Percentiles rank a stretch among this genome's conserved stretches.
These are phyloP conservation scores for Stenchaetothrips biformis DNA, from an alignment of 2,888 invertebrate species.

Conservation along the genomic window DNA sequence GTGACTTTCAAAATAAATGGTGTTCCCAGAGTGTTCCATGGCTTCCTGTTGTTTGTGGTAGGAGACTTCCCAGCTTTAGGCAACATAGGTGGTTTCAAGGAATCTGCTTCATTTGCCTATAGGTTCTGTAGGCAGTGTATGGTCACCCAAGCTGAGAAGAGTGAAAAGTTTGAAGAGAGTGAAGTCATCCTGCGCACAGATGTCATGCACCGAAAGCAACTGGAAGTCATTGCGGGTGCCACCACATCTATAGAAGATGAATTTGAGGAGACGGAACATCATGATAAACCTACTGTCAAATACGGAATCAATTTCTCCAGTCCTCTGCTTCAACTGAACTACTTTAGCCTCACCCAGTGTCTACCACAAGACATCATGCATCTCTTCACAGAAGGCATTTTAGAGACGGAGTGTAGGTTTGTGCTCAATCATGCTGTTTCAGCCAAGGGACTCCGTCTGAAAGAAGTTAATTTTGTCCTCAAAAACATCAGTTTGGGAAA, in stretches of 20 bases:
- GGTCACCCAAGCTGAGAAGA: neutral
- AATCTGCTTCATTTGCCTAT: neutral
- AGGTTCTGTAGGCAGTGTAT: constrained; percentile 6
- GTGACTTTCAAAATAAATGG: neutral
- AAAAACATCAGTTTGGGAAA: no score
- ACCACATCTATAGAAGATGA: neutral
- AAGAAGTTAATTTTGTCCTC: no score
- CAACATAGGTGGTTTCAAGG: neutral
- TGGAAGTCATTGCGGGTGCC: neutral
- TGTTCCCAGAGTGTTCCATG: neutral
- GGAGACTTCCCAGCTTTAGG: neutral
- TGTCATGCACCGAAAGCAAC: neutral
- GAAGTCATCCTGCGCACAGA: neutral
- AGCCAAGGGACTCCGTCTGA: neutral
- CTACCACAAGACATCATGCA: neutral
- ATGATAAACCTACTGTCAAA: neutral
- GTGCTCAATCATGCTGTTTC: neutral
- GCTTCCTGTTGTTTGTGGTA: neutral
- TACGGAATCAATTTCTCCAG: neutral
- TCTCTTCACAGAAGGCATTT: neutral
- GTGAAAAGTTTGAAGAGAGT: neutral
- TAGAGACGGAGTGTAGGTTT: constrained; percentile 3
- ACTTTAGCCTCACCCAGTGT: neutral
- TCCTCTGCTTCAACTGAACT: neutral
- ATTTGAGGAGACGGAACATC: neutral